A percentile compares a stretch with the other conserved stretches of the same genome.
phyloP scores from a whole-genome alignment of 1,140 invertebrate genomes.

The Lutraria rhynchaena region DNA sequence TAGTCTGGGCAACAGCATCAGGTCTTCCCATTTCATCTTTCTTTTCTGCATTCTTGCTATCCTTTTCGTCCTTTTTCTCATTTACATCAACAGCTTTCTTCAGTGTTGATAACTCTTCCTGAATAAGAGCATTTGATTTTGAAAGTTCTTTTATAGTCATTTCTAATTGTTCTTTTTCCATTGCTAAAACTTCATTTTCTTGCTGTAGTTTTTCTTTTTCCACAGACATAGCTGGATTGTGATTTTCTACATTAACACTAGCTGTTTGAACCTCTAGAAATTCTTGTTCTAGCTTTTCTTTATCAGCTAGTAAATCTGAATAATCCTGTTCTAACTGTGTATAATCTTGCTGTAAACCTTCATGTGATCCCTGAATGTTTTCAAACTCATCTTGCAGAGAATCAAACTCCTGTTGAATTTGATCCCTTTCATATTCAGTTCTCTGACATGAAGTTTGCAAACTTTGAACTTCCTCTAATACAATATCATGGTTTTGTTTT shows the following conservation, averaged over 20 bases:
- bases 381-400: slow-evolving; percentile 71
- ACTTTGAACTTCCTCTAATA: slow-evolving; percentile 77
- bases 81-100: slow-evolving; percentile 38
- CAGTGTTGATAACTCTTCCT: slow-evolving; percentile 62
- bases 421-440: slow-evolving; percentile 67
- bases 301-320: slow-evolving; percentile 73
- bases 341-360: slow-evolving; percentile 74
- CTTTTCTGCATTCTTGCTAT: slow-evolving; percentile 3
- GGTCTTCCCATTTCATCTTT: slow-evolving; percentile 11
- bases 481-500: slow-evolving; percentile 75
- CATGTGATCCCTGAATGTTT: slow-evolving; percentile 68
- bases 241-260: slow-evolving; percentile 63
- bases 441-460: slow-evolving; percentile 65
- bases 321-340: slow-evolving; percentile 76
- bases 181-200: slow-evolving; percentile 66
- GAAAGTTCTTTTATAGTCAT: slow-evolving; percentile 70
- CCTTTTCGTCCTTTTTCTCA: slow-evolving; percentile 18
- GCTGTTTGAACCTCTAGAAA: slow-evolving; percentile 69
- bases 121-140: slow-evolving; percentile 71
- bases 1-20: background rate
- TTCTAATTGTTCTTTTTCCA: slow-evolving; percentile 74
- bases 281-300: slow-evolving; percentile 75
- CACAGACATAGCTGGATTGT: slow-evolving; percentile 57
- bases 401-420: slow-evolving; percentile 66
- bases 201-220: slow-evolving; percentile 64